Evolutionary conservation across 2,797 vertebrate genomes (phyloP).

Genomic region (Rhynchotus rufescens): DNA sequence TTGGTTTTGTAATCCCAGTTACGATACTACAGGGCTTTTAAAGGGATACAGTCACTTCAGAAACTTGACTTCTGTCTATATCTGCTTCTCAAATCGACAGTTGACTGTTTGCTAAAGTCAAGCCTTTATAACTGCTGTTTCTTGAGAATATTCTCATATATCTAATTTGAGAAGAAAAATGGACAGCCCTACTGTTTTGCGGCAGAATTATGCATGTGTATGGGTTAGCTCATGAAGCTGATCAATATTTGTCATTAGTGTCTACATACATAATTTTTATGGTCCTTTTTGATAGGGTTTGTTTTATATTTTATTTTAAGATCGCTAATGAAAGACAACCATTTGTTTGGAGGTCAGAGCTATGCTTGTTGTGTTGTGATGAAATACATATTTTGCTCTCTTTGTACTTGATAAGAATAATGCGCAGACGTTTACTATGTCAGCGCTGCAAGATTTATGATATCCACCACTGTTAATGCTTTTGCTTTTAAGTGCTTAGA

Average conservation of each 20-base stretch:
- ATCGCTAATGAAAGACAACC: slow-evolving; percentile 65
- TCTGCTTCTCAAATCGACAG: not conserved
- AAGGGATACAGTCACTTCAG: not conserved
- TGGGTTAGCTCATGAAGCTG: slow-evolving; percentile 5
- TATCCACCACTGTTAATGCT: slow-evolving; percentile 30
- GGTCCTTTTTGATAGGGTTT: slow-evolving; percentile 60
- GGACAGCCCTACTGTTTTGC: slow-evolving; percentile 40
- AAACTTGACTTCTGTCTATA: not conserved
- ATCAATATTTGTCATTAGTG: slow-evolving; percentile 67
- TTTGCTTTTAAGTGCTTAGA: slow-evolving; percentile 37
- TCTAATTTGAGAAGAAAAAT: not conserved
- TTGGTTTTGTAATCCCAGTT: not conserved
- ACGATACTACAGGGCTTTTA: not conserved
- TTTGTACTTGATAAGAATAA: slow-evolving; percentile 70
- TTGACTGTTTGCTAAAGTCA: slow-evolving; percentile 19
- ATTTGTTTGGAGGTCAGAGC: slow-evolving; percentile 65
- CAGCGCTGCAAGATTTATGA: slow-evolving; percentile 28
- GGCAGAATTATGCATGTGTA: slow-evolving; percentile 24
- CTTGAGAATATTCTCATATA: slow-evolving; percentile 8
- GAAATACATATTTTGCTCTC: slow-evolving; percentile 66
- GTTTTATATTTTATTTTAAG: slow-evolving; percentile 64
- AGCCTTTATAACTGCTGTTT: slow-evolving; percentile 39
- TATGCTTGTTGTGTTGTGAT: slow-evolving; percentile 60
- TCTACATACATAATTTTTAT: slow-evolving; percentile 68
- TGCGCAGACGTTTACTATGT: slow-evolving; percentile 42